These are phyloP conservation scores for Pollimyrus isidori DNA, from an alignment of 2,113 vertebrate genomes.

Conservation along the genomic window DNA sequence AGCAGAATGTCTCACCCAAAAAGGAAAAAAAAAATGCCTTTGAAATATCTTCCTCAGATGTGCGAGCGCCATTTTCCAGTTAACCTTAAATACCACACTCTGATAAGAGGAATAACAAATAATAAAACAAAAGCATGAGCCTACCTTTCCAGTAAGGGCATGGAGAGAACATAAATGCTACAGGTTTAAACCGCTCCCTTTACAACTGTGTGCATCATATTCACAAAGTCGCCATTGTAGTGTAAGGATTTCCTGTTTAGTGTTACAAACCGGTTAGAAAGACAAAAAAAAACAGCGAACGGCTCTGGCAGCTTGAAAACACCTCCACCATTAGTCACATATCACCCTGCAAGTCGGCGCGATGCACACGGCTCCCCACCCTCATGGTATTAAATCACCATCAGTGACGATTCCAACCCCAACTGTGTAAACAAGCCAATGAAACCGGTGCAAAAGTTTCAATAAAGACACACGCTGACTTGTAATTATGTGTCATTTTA, in stretches of 20 bases:
- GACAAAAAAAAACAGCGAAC: neutral
- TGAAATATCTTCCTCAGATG: neutral
- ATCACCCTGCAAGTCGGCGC: neutral
- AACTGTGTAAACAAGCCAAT: slow-evolving; percentile 6
- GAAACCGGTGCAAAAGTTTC: neutral
- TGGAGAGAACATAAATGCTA: neutral
- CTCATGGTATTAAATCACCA: neutral
- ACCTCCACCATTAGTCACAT: neutral
- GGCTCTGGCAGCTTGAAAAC: neutral
- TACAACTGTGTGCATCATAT: neutral
- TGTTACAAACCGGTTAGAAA: neutral
- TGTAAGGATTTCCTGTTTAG: slow-evolving; percentile 3
- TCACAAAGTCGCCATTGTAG: neutral
- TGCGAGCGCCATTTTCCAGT: neutral
- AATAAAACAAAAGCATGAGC: neutral
- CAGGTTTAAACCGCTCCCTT: neutral
- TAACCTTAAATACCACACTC: neutral
- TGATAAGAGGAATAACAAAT: neutral
- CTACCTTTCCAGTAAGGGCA: neutral
- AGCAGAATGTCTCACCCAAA: neutral
- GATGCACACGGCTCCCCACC: neutral
- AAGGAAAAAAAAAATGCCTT: neutral
- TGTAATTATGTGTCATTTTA: slow-evolving; percentile 1
- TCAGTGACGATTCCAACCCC: neutral
- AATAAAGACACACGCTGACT: neutral